phyloP scores from a whole-genome alignment of 2,888 invertebrate genomes.

The Himalopsyche tibetana region DNA sequence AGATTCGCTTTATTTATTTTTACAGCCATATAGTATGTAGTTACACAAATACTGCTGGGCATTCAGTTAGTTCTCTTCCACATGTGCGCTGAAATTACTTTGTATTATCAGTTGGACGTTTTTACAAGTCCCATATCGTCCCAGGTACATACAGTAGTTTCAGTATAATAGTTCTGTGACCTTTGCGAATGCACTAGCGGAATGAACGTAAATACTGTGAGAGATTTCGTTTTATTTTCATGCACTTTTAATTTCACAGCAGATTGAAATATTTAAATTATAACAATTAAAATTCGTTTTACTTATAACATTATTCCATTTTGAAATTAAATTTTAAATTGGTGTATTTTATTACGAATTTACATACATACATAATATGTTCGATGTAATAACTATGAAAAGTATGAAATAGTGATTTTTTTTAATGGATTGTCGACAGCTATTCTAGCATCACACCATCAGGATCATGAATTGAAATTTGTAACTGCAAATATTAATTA shows the following conservation, averaged over 20 bases:
- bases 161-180: not conserved
- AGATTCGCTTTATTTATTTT: not conserved
- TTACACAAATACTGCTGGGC: not conserved
- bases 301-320: too few relatives aligned
- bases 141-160: not conserved
- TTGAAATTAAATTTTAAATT: too few relatives aligned
- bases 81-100: conserved; percentile 9
- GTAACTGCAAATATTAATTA: too few relatives aligned
- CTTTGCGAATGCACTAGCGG: not conserved
- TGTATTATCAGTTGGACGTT: conserved; percentile 31
- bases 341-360: too few relatives aligned
- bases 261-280: too few relatives aligned
- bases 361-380: too few relatives aligned
- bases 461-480: too few relatives aligned
- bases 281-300: too few relatives aligned
- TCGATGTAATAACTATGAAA: too few relatives aligned
- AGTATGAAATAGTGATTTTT: too few relatives aligned
- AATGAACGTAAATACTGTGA: not conserved
- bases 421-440: too few relatives aligned
- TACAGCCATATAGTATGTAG: not conserved
- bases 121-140: conserved; percentile 14
- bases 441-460: too few relatives aligned
- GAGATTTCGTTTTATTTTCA: not conserved
- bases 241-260: not conserved
- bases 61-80: not conserved